Evolutionary conservation across 2,888 invertebrate genomes (phyloP), one percentile per base, ranked within the genome.

Genomic region (Standfussiana lucernea): DNA sequence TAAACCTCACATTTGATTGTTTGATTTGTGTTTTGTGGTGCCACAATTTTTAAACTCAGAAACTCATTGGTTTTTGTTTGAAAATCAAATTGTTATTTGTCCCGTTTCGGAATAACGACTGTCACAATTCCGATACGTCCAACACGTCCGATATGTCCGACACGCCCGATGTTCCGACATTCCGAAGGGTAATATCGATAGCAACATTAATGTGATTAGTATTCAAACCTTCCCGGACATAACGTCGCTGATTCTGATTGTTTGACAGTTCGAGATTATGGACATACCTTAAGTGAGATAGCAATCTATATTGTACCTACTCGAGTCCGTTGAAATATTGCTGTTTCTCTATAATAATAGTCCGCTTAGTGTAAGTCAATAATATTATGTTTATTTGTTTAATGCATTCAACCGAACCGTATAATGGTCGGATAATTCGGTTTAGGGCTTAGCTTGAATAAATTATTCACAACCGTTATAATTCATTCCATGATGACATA

Each of bases 391-490:
- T 71, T 47, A 67, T 72, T 77, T 53, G 37, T 72, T 45, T 37
- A 72, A 70, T 83, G 56, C 47, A 73, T 72, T 32, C 73, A 67
- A 50, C 37, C 45, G 42, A 80, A 62, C 32, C 47, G 42, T 73
- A 47, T 47, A 79, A 66, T 70, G 56, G 40, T 78, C n/a, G 66
- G 24, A 47, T 71, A 62, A 74, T 74, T 80, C n/a, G 18, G 56
- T 66, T 79, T 62, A 84, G 45, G 32, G 56, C 32, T 79, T 61
- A 66, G 35, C 56, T 62, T 62, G 53, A 45, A 64, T 85, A 64
- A 45, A 68, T 82, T 59, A 72, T 79, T 69, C 53, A 59, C 35
- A 53, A 45, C 35, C 42, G 11, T 62, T 64, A 40, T 79, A 32
- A 79, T 65, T 84, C 24, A 78, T 72, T 40, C 50, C 2, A 15